Conservation (phyloP, 2,797 vertebrate species). For the Malurus splendens region DNA sequence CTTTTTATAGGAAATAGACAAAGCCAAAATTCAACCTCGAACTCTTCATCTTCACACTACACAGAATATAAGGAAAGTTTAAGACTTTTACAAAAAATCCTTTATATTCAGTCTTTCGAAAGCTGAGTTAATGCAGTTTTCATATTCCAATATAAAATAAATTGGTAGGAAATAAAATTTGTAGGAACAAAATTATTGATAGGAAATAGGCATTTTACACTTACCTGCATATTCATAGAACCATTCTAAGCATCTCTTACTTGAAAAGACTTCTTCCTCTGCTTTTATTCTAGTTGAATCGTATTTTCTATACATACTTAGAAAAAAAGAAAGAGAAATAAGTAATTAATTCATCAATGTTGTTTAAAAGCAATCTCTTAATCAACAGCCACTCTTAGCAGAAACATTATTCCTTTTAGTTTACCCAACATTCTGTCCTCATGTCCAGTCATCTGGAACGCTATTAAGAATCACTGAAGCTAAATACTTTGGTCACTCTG, state of each 20-base stretch:
- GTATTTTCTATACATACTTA: conserved; percentile 93
- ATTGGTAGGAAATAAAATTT: too few species aligned
- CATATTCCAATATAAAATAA: neutral
- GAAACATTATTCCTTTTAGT: neutral
- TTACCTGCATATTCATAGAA: conserved; percentile 98
- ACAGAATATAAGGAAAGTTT: conserved; percentile 4
- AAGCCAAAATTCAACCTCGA: conserved; percentile 5
- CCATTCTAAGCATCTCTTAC: conserved; percentile 98
- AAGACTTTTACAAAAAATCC: neutral
- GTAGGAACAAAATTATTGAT: neutral
- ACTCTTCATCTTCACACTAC: conserved; percentile 5
- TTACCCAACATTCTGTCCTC: neutral
- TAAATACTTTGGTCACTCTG: neutral
- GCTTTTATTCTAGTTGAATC: conserved; percentile 90
- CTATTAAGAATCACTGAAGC: neutral
- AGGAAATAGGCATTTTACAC: conserved; percentile 10
- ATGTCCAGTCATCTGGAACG: neutral
- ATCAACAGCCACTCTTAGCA: neutral
- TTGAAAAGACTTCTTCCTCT: conserved; percentile 94
- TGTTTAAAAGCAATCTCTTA: neutral
- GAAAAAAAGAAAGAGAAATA: conserved; percentile 43
- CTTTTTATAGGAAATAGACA: neutral
- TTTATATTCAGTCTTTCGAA: neutral
- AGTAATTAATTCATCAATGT: neutral
- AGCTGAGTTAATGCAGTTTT: neutral